These are phyloP conservation scores for Melanotaenia nigrans DNA, from an alignment of 2,797 vertebrate species.

Conservation along the genomic window DNA sequence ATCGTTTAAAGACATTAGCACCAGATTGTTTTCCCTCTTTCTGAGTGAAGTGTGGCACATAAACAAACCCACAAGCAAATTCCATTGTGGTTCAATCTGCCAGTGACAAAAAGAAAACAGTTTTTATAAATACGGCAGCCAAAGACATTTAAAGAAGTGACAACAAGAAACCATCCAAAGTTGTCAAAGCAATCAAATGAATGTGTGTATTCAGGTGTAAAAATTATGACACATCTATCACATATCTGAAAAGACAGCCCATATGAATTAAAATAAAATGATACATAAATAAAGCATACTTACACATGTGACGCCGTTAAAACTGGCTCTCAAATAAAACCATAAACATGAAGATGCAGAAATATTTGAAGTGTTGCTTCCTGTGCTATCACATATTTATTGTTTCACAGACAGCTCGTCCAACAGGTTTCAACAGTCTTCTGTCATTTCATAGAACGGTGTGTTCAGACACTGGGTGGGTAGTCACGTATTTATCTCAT, in stretches of 20 bases:
- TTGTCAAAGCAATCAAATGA: constrained; percentile 6
- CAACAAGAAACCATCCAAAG: neutral
- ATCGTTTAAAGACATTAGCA: constrained; percentile 54
- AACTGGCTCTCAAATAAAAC: neutral
- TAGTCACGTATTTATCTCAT: constrained; percentile 5
- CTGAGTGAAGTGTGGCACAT: constrained; percentile 60
- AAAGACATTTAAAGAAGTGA: neutral
- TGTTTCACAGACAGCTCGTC: constrained; percentile 33
- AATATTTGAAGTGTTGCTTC: constrained; percentile 9
- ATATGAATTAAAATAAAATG: neutral
- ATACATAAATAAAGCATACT: constrained; percentile 17
- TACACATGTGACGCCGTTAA: constrained; percentile 29
- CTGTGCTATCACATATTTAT: neutral
- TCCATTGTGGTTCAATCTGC: constrained; percentile 66
- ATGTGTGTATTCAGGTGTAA: neutral
- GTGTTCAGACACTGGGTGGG: neutral
- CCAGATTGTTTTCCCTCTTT: constrained; percentile 28
- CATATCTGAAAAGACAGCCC: neutral
- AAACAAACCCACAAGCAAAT: constrained; percentile 79
- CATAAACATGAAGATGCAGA: constrained; percentile 1
- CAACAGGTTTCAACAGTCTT: constrained; percentile 55
- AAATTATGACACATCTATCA: neutral
- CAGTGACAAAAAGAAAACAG: constrained; percentile 6
- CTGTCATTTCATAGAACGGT: rapidly evolving
- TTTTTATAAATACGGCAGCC: neutral